Base-by-base conservation (phyloP, 2,797 vertebrate species). In the Sebastes oblongus region DNA sequence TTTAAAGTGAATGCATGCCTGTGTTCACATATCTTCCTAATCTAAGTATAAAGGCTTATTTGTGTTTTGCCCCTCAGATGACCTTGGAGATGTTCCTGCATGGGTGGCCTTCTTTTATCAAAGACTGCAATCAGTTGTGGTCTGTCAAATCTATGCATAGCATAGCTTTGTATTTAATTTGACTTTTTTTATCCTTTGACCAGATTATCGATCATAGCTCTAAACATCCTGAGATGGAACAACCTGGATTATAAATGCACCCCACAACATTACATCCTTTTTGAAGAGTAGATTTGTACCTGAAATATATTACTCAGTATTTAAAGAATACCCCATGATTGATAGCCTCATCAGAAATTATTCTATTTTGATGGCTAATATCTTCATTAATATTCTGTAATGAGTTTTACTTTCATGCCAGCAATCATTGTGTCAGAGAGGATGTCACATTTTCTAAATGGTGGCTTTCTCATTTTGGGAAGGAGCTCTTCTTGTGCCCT, bases 361-460 rank as follows among this genome's bases (percentile, higher is more conserved):
- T 86, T 74, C 80, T 86, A 90, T 89, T 90, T 91, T 90, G 89
- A 91, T 75, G 83, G 69, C 69, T 88, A 83, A 88, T 79, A 88
- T 86, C 80, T 83, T 85, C 84, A 86, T 93, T 89, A 89, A 83
- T 88, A 89, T 87, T 72, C 83, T 55, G 66, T 90, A 90, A 93
- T 91, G 82, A 91, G 83, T 91, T 92, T 86, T 72, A 86, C 81
- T 80, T 89, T 91, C 62, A 69, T 69, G 75, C 78, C 86, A 89
- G 86, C 72, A 68, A 83, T 92, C 87, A 89, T 70, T 72, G 81
- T 89, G 75, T 88, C 88, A 84, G 67, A 68, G 58, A 73, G 18
- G 65, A 61, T 83, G 73, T 90, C 85, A 88, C 67, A 75, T 85
- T 84, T 86, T 87, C 85, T 72, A 84, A 87, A 87, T 55, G 30